phyloP scores from a whole-genome alignment of 2,797 vertebrate species.

The Catostomus latipinnis region DNA sequence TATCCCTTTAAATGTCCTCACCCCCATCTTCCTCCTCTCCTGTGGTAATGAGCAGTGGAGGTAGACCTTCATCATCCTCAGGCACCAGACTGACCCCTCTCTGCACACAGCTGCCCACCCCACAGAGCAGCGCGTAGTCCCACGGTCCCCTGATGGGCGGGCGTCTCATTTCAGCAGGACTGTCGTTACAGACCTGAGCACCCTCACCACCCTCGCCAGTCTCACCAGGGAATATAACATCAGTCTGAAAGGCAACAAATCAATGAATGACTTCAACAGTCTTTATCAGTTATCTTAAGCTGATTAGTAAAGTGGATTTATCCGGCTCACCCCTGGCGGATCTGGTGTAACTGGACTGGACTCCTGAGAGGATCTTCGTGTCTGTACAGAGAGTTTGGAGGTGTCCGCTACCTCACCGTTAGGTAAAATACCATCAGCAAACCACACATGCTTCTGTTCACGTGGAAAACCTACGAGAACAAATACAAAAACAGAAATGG shows the following conservation, averaged over 20 bases:
- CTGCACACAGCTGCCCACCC: conserved; percentile 77
- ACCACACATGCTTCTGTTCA: conserved; percentile 94
- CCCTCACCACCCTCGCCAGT: conserved; percentile 33
- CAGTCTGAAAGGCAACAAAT: conserved; percentile 61
- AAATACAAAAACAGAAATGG: neutral
- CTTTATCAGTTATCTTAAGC: neutral
- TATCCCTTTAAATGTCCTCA: conserved; percentile 57
- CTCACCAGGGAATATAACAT: conserved; percentile 34
- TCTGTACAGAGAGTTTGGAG: conserved; percentile 80
- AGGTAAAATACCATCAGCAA: conserved; percentile 93
- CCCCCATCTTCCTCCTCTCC: conserved; percentile 82
- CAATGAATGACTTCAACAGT: neutral
- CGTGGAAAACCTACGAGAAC: conserved; percentile 76
- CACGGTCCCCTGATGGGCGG: conserved; percentile 72
- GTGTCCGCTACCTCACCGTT: conserved; percentile 95
- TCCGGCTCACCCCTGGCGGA: conserved; percentile 53
- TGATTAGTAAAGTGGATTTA: conserved; percentile 12
- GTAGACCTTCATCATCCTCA: conserved; percentile 81
- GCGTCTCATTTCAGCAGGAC: conserved; percentile 51
- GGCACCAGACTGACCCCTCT: conserved; percentile 83
- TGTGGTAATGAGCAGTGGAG: conserved; percentile 85
- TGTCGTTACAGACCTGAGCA: conserved; percentile 6
- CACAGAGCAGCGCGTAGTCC: conserved; percentile 82
- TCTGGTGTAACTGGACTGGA: conserved; percentile 69
- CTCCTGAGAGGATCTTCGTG: conserved; percentile 81